Conservation (phyloP, 2,113 vertebrate genomes). For the Cygnus buccinator region DNA sequence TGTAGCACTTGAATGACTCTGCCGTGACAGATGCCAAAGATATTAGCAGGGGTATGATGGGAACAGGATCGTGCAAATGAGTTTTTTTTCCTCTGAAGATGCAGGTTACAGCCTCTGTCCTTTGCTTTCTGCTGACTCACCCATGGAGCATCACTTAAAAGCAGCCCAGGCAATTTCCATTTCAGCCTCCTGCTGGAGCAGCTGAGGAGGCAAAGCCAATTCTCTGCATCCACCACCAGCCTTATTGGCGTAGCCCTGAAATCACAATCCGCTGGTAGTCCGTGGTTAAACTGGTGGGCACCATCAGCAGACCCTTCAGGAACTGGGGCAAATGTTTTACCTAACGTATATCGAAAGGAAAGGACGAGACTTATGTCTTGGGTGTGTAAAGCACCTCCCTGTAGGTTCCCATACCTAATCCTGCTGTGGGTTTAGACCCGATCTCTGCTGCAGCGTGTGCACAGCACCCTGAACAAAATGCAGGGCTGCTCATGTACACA, state of each 20-base stretch:
- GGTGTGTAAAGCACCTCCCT: rapidly evolving
- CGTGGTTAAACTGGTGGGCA: neutral
- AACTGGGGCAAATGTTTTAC: neutral
- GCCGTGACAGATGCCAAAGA: neutral
- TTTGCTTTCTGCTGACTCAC: neutral
- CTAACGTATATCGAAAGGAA: neutral
- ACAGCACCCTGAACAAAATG: neutral
- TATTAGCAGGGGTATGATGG: neutral
- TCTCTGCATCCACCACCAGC: neutral
- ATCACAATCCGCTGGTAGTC: neutral
- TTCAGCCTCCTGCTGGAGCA: neutral
- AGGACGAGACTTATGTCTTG: neutral
- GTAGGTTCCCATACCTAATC: neutral
- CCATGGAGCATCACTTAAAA: neutral
- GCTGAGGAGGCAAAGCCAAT: neutral
- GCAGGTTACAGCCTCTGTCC: neutral
- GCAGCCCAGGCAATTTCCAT: neutral
- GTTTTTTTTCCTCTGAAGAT: neutral
- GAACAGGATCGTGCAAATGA: neutral
- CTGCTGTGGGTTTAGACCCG: rapidly evolving
- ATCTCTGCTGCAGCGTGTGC: neutral
- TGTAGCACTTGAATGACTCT: neutral
- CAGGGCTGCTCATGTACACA: neutral
- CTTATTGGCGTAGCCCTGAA: neutral
- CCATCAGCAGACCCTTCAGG: neutral